phyloP scores from a whole-genome alignment of 2,797 vertebrate genomes.

The Sebastes cheni region DNA sequence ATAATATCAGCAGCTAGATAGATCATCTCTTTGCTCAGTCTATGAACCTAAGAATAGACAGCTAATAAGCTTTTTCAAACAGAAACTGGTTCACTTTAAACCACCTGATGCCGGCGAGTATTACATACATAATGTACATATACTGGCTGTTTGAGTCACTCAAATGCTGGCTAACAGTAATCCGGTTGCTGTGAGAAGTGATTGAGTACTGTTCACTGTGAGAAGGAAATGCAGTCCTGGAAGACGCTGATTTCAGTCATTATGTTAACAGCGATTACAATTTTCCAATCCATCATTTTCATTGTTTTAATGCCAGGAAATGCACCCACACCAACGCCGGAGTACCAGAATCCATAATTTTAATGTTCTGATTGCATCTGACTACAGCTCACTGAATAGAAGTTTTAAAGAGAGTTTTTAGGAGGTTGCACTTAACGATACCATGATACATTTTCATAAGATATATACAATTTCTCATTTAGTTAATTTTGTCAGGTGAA shows the following conservation, averaged over 20 bases:
- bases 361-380: slow-evolving; percentile 36
- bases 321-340: slow-evolving; percentile 28
- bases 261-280: slow-evolving; percentile 34
- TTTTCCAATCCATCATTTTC: slow-evolving; percentile 52
- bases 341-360: slow-evolving; percentile 45
- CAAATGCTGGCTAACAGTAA: background rate
- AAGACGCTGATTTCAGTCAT: slow-evolving; percentile 42
- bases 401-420: background rate
- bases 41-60: slow-evolving; percentile 27
- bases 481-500: background rate
- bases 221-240: slow-evolving; percentile 22
- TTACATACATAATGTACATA: background rate
- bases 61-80: background rate
- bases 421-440: background rate
- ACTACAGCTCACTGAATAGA: slow-evolving; percentile 2
- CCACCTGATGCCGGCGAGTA: slow-evolving; percentile 9
- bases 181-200: background rate
- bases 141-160: background rate
- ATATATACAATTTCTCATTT: background rate
- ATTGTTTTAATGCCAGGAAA: slow-evolving; percentile 62
- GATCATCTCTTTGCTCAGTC: slow-evolving; percentile 22
- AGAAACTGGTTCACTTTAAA: background rate
- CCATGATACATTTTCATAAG: background rate
- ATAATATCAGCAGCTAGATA: slow-evolving; percentile 46
- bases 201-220: background rate